phyloP scores from a whole-genome alignment of 2,113 vertebrate genomes.

The Cranoglanis bouderius region DNA sequence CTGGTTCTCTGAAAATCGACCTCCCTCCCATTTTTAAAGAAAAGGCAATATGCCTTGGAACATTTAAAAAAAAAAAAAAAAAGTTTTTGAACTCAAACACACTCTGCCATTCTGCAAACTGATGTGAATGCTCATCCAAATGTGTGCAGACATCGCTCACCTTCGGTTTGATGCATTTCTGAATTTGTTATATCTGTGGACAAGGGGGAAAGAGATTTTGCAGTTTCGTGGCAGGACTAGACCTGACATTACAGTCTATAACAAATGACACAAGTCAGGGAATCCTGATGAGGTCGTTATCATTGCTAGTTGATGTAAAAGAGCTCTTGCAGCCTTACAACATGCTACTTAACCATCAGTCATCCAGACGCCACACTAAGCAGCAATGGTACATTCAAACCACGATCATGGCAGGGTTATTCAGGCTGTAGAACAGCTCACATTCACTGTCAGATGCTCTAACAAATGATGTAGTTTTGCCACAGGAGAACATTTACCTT shows the following conservation, averaged over 20 bases:
- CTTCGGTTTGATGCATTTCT: not conserved
- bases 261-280: not conserved
- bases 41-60: not conserved
- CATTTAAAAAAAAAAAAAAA: not conserved
- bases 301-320: not conserved
- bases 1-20: not conserved
- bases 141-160: conserved; percentile 5
- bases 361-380: not conserved
- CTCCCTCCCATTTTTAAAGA: not conserved
- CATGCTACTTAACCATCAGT: conserved; percentile 11
- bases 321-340: not conserved
- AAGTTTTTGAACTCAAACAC: not conserved
- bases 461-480: not conserved
- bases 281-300: not conserved
- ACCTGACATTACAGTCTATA: not conserved
- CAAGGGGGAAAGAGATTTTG: not conserved
- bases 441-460: not conserved
- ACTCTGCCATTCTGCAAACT: not conserved
- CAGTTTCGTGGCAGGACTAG: not conserved
- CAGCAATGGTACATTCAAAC: conserved; percentile 1
- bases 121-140: not conserved
- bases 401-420: not conserved
- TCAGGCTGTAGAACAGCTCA: not conserved
- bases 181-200: not conserved
- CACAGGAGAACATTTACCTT: not conserved